Evolutionary conservation across 2,113 vertebrate genomes (phyloP), one percentile per base, ranked within the genome.

Genomic region (Caloenas nicobarica): DNA sequence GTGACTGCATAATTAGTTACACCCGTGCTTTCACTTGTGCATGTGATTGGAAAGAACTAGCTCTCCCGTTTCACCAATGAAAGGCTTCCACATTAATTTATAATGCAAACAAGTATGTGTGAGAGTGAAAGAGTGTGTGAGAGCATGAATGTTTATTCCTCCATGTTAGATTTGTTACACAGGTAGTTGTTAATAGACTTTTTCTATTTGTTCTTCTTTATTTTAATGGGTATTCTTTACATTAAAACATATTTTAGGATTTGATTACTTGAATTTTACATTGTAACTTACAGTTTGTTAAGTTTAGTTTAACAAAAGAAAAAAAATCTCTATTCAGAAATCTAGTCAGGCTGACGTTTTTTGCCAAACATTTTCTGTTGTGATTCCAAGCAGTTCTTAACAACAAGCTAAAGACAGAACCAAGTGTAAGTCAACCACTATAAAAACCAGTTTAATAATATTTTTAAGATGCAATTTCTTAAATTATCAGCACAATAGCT

Each of bases 51-150:
- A 88, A 96, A 95, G 10, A 91, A 94, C 79, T 56, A 24, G 26
- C 69, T 95, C 82, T 94, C 64, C 86, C 24, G n/a, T 94, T 93
- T 96, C 94, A 92, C 86, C 95, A 94, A 79, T 69, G 70, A 93
- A 86, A 93, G n/a, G 60, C 85, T 91, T 83, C 64, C 88, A 91
- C 88, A 76, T 97, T 86, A 90, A 96, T 92, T 88, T 95, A 85
- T 96, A 90, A 97, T 86, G 80, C 0, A 21, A 95, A 79, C 61
- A 81, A 91, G 85, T 22, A 60, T 23, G 36, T 56, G 51, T 87
- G 79, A 86, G 89, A 57, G 68, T 29, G 28, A 62, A 56, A 53
- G 28, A 16, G 54, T 60, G 64, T 57, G 16, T 36, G 34, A 40
- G 72, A 56, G 48, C 7, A 19, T 17, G 40, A 58, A 64, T 42